A percentile compares a stretch with the other conserved stretches of the same genome.
Evolutionary conservation across 2,888 invertebrate genomes (phyloP).

Genomic region (Neoascia interrupta): DNA sequence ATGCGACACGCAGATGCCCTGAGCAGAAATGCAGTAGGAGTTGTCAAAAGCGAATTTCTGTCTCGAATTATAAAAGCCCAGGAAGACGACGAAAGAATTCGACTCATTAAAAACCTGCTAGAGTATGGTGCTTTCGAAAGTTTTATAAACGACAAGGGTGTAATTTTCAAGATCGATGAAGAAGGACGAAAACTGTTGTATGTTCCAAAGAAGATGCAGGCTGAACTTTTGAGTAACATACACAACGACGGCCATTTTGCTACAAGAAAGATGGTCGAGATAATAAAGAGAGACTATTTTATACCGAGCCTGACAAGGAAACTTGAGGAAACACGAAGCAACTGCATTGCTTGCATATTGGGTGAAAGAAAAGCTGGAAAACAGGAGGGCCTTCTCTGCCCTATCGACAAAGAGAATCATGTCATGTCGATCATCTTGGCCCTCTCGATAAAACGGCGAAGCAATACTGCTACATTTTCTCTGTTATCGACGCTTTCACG

Average conservation of each 20-base stretch:
- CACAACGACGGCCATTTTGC: background rate
- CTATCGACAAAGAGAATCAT: background rate
- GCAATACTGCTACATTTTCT: background rate
- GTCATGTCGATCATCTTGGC: constrained; percentile 10
- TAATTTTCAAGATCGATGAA: background rate
- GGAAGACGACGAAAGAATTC: background rate
- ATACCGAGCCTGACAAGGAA: background rate
- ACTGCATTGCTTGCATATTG: background rate
- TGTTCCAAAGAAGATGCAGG: background rate
- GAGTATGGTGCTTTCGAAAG: background rate
- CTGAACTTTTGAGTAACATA: background rate
- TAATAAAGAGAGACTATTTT: background rate
- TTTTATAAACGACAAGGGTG: background rate
- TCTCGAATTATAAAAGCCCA: constrained; percentile 5
- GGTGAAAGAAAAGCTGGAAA: background rate
- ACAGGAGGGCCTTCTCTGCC: background rate
- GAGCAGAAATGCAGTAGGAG: background rate
- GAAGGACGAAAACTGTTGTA: constrained; percentile 1
- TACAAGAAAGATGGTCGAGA: background rate
- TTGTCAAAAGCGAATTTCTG: background rate
- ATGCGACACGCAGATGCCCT: constrained; percentile 13
- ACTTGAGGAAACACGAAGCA: background rate
- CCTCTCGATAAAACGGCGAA: background rate
- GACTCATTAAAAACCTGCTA: background rate
- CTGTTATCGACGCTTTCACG: background rate